Evolutionary conservation across 2,113 vertebrate genomes (phyloP).

Genomic region (Coryphaenoides rupestris): DNA sequence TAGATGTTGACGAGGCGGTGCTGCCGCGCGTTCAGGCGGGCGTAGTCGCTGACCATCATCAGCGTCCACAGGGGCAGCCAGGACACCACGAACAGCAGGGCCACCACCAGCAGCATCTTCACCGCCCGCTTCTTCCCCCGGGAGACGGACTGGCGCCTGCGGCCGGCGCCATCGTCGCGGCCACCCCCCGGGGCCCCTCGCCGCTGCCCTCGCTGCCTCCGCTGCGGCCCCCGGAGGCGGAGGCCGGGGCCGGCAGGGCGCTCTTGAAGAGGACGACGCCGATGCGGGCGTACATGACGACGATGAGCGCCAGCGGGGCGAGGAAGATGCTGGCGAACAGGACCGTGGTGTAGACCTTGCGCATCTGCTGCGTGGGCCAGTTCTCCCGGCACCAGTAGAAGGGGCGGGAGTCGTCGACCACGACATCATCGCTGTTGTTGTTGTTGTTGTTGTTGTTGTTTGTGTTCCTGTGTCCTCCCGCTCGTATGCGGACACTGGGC

Average conservation of each 20-base stretch:
- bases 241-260: too few relatives aligned
- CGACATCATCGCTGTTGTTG: neutral
- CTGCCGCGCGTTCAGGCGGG: constrained; percentile 72
- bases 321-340: constrained; percentile 89
- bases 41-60: constrained; percentile 90
- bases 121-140: constrained; percentile 82
- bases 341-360: constrained; percentile 89
- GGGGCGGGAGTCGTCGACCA: constrained; percentile 69
- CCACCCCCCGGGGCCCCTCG: constrained; percentile 8
- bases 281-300: constrained; percentile 83
- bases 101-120: constrained; percentile 84
- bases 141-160: constrained; percentile 60
- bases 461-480: constrained; percentile 45
- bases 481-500: constrained; percentile 73
- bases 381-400: constrained; percentile 90
- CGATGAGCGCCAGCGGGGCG: constrained; percentile 81
- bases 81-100: constrained; percentile 84
- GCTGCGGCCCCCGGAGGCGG: constrained; percentile 17
- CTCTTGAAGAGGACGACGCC: constrained; percentile 77
- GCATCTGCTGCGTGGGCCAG: constrained; percentile 85
- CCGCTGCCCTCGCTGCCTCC: constrained; percentile 9
- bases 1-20: constrained; percentile 83
- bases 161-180: constrained; percentile 38
- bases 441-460: too few relatives aligned
- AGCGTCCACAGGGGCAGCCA: constrained; percentile 93